Conservation (phyloP, 2,113 vertebrate species). For the Petaurus breviceps region DNA sequence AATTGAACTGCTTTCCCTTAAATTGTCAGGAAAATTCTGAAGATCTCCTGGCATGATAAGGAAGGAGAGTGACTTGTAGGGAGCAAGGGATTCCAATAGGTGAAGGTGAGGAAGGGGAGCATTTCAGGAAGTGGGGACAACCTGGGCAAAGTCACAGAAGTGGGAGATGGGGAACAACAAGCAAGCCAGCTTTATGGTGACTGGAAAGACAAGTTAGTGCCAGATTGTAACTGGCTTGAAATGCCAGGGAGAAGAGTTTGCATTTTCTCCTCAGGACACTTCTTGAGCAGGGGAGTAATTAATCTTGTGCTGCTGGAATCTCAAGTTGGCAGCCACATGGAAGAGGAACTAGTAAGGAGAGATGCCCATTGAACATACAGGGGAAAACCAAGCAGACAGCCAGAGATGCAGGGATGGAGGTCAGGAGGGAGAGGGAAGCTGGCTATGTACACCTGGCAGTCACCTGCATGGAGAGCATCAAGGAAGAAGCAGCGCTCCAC, state of each 20-base stretch:
- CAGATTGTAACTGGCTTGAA: slow-evolving; percentile 41
- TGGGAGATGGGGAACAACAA: slow-evolving; percentile 37
- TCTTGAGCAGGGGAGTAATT: slow-evolving; percentile 31
- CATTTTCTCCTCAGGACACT: slow-evolving; percentile 42
- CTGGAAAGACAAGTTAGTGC: slow-evolving; percentile 34
- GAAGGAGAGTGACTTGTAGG: neutral
- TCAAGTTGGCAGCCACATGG: slow-evolving; percentile 1
- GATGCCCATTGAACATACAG: neutral
- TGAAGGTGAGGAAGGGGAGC: slow-evolving; percentile 36
- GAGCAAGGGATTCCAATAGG: neutral
- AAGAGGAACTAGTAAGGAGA: slow-evolving; percentile 45
- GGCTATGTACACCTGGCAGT: slow-evolving; percentile 6
- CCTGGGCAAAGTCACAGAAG: slow-evolving; percentile 26
- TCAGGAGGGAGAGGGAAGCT: slow-evolving; percentile 6
- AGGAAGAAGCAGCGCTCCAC: neutral
- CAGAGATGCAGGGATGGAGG: slow-evolving; percentile 1
- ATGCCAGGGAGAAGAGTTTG: slow-evolving; percentile 1
- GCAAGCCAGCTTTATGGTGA: slow-evolving; percentile 49
- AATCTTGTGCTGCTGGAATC: slow-evolving; percentile 16
- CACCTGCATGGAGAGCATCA: neutral
- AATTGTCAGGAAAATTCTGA: neutral
- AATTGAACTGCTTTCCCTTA: neutral
- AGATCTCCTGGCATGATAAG: neutral
- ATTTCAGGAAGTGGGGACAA: slow-evolving; percentile 2
- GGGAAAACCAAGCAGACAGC: slow-evolving; percentile 5